Evolutionary conservation across 92 coral and sea anemone species (phyloP).

Genomic region (Ricordea florida): DNA sequence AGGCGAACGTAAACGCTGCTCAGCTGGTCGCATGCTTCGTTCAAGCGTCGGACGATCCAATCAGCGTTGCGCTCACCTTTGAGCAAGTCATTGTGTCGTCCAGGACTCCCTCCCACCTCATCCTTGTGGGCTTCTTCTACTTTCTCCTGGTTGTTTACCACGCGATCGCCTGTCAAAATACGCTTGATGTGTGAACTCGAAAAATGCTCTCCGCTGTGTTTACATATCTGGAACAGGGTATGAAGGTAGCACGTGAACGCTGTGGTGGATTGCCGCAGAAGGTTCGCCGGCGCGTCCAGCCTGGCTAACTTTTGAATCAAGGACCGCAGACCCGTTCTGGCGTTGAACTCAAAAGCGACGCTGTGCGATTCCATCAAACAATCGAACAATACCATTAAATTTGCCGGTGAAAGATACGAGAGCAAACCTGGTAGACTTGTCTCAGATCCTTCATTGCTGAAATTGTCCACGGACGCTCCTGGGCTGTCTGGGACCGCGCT

Average conservation of each 20-base stretch:
- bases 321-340: slow-evolving; percentile 91
- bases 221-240: slow-evolving; percentile 95
- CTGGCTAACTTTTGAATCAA: slow-evolving; percentile 92
- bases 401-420: slow-evolving; percentile 90
- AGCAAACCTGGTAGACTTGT: slow-evolving; percentile 86
- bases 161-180: slow-evolving; percentile 93
- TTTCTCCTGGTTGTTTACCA: slow-evolving; percentile 59
- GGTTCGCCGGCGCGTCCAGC: slow-evolving; percentile 91
- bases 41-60: slow-evolving; percentile 94
- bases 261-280: slow-evolving; percentile 95
- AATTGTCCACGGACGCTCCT: slow-evolving; percentile 39
- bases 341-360: slow-evolving; percentile 96
- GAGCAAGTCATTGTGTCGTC: slow-evolving; percentile 81
- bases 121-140: slow-evolving; percentile 68
- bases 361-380: slow-evolving; percentile 99
- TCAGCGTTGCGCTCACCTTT: slow-evolving; percentile 92
- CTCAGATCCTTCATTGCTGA: slow-evolving; percentile 63
- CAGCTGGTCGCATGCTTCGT: slow-evolving; percentile 96
- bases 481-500: slow-evolving; percentile 52
- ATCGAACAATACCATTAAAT: slow-evolving; percentile 91
- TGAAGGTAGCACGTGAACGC: slow-evolving; percentile 95
- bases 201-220: slow-evolving; percentile 96
- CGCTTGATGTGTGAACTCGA: slow-evolving; percentile 96
- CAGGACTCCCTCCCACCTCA: slow-evolving; percentile 59
- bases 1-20: slow-evolving; percentile 97